Evolutionary conservation across 1,140 invertebrate genomes (phyloP).

Genomic region (Macrostomum lignano): DNA sequence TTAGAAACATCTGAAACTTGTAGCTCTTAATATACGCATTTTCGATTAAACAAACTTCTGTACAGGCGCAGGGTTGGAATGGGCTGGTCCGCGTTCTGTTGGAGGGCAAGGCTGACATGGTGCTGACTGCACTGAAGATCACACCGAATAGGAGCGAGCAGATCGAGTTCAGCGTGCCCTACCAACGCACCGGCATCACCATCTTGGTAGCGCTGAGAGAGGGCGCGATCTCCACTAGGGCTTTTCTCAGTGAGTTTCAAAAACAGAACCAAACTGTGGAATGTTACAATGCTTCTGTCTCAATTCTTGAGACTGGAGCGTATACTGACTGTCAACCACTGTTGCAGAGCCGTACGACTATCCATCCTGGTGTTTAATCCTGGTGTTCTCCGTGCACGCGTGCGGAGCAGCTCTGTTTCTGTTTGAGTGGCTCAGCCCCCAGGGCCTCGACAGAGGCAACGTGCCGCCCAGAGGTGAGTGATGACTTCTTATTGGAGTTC

Average conservation of each 20-base stretch:
- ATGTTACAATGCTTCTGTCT: too few species aligned
- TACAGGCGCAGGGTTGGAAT: constrained; percentile 43
- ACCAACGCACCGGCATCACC: constrained; percentile 87
- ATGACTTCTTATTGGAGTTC: too few species aligned
- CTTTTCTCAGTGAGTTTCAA: constrained; percentile 59
- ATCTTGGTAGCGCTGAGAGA: constrained; percentile 85
- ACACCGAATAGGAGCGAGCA: constrained; percentile 66
- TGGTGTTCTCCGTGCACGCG: constrained; percentile 77
- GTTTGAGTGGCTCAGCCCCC: constrained; percentile 51
- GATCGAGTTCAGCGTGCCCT: constrained; percentile 77
- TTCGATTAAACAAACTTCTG: too few species aligned
- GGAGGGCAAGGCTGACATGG: constrained; percentile 69
- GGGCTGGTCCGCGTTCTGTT: constrained; percentile 69
- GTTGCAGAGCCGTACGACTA: constrained; percentile 80
- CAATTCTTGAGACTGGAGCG: too few species aligned
- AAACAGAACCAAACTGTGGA: too few species aligned
- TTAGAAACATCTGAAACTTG: not conserved
- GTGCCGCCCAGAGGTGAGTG: constrained; percentile 26
- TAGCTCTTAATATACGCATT: too few species aligned
- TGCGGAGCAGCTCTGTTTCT: constrained; percentile 82
- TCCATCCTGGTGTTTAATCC: constrained; percentile 81
- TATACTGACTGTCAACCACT: too few species aligned
- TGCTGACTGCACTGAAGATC: constrained; percentile 79
- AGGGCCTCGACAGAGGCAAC: constrained; percentile 16
- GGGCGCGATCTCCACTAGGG: constrained; percentile 85